phyloP scores from a whole-genome alignment of 2,797 vertebrate genomes.

The Danio albolineatus region DNA sequence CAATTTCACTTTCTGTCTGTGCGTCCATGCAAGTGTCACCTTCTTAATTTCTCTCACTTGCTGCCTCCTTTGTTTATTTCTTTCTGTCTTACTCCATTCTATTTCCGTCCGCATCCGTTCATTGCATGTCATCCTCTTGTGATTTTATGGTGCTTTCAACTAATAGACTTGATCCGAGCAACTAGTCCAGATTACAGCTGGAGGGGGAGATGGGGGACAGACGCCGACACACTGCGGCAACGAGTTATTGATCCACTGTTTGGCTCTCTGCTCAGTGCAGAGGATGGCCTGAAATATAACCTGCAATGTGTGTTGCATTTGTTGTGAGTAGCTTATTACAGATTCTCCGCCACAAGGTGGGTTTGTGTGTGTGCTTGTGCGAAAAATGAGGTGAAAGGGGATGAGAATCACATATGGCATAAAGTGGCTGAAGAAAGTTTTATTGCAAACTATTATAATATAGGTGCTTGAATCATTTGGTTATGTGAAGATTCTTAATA shows the following conservation, averaged over 20 bases:
- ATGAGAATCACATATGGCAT: not conserved
- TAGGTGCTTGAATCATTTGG: not conserved
- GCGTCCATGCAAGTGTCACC: not conserved
- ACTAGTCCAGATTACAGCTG: slow-evolving; percentile 11
- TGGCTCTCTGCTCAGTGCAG: slow-evolving; percentile 10
- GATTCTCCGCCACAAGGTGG: slow-evolving; percentile 10
- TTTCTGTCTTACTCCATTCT: not conserved
- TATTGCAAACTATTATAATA: not conserved
- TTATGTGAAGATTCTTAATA: not conserved
- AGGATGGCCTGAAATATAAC: slow-evolving; percentile 21
- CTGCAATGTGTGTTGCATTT: slow-evolving; percentile 12
- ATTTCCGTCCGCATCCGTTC: not conserved
- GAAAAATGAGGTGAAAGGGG: not conserved
- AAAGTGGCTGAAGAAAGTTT: not conserved
- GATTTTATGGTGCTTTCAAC: slow-evolving; percentile 42
- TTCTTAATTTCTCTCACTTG: slow-evolving; percentile 11
- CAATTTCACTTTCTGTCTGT: slow-evolving; percentile 46
- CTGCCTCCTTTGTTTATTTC: slow-evolving; percentile 6
- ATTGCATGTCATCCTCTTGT: not conserved
- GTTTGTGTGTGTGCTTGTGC: not conserved
- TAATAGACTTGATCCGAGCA: slow-evolving; percentile 33
- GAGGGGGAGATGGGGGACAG: slow-evolving; percentile 5
- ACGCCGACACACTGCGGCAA: slow-evolving; percentile 33
- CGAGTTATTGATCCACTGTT: slow-evolving; percentile 45
- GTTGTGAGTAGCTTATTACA: slow-evolving; percentile 26